Base-by-base conservation (phyloP, 2,888 invertebrate species). In the Apodemia zela region DNA sequence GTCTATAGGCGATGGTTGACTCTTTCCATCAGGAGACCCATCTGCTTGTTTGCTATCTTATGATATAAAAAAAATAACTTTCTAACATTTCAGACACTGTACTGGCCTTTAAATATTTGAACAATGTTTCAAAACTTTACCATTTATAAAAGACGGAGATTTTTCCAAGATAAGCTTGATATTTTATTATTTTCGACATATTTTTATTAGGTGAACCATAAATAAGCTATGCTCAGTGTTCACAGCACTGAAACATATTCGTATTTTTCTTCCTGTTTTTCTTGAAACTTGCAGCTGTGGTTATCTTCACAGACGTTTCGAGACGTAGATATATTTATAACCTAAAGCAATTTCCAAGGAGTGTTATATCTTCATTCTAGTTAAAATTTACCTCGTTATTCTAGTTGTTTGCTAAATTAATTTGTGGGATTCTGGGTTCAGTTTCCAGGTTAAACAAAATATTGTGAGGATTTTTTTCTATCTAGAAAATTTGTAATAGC, bases 161-260 rank as follows among this genome's bases (percentile, higher is more conserved):
- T 54, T 54, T 54, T 54, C 54, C 54, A 15, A 54, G 29, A 57
- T n/a, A 57, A 29, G 29, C 29, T 57, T n/a, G 7, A 57, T 57
- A 29, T 57, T 57, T 57, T 57, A 29, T 57, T 57, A 57, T 57
- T 54, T 29, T 54, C 29, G n/a, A 45, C 45, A 54, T 54, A 54
- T 54, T 54, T 54, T 54, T 54, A 54, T 54, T 54, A 54, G 25
- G 54, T 54, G 25, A 54, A 54, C 54, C 54, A 54, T 54, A 54
- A 54, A 54, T 57, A 57, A 57, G 57, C 57, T 25, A 57, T 57
- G 57, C 57, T 57, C 57, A 25, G 57, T 57, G 57, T 29, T 57
- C 57, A 3, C 29, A 57, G 57, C 21, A 29, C 57, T 57, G 57
- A 57, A 57, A 57, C 57, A 57, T 57, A 57, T 29, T 57, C n/a